phyloP scores from a whole-genome alignment of 2,113 vertebrate species.

The Rhea americana region DNA sequence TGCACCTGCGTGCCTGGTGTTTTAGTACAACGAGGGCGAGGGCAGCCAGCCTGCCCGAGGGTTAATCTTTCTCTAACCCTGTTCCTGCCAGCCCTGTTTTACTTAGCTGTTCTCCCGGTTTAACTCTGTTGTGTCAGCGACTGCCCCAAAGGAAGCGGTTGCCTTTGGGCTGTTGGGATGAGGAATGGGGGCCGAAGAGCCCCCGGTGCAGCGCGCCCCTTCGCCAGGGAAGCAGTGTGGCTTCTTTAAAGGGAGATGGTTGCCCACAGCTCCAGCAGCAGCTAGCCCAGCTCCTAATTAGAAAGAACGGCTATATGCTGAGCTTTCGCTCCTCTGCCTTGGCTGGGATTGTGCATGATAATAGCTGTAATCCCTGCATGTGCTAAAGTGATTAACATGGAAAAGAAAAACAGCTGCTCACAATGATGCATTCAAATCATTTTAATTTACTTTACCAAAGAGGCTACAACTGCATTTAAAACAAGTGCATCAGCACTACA shows the following conservation, averaged over 20 bases:
- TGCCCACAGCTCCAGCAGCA: background rate
- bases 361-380: background rate
- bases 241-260: background rate
- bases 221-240: fast-evolving
- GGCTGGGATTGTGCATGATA: background rate
- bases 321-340: background rate
- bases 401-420: background rate
- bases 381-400: background rate
- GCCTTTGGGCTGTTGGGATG: background rate
- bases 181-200: background rate
- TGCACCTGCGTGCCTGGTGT: background rate
- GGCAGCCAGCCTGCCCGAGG: background rate
- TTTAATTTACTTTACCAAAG: conserved; percentile 32
- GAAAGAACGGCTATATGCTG: background rate
- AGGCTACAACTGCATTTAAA: conserved; percentile 6
- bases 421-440: background rate
- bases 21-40: background rate
- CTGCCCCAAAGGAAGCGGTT: background rate
- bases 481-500: background rate
- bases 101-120: fast-evolving
- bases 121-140: background rate
- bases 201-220: background rate
- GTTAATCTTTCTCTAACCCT: conserved; percentile 8
- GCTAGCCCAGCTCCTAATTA: background rate
- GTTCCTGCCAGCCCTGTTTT: background rate